Percentiles rank a stretch among this genome's conserved stretches.
Conservation (phyloP, 1,140 invertebrate genomes). For the Lordiphosa stackelbergi region DNA sequence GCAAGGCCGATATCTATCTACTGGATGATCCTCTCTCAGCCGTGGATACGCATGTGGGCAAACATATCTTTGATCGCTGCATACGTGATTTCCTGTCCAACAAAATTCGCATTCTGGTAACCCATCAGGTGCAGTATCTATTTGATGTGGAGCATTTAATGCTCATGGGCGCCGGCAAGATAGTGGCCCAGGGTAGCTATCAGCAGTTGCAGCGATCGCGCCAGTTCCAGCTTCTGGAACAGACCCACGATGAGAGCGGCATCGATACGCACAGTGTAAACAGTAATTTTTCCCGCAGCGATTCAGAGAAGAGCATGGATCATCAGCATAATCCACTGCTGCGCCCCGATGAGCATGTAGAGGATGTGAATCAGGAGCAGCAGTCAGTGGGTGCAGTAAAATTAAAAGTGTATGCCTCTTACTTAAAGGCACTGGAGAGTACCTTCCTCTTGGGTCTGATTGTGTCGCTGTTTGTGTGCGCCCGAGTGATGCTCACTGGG, state of each 20-base stretch:
- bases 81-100: conserved; percentile 84
- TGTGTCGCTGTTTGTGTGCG: conserved; percentile 80
- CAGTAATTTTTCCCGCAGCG: conserved; percentile 76
- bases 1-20: conserved; percentile 84
- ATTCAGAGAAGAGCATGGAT: conserved; percentile 75
- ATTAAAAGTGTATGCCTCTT: conserved; percentile 82
- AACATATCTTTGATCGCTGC: conserved; percentile 87
- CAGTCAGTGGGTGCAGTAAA: conserved; percentile 77
- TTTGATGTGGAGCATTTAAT: conserved; percentile 85
- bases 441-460: conserved; percentile 80
- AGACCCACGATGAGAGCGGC: conserved; percentile 69
- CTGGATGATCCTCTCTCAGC: conserved; percentile 90
- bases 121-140: conserved; percentile 93
- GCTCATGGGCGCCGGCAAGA: conserved; percentile 80
- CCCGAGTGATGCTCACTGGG: conserved; percentile 84
- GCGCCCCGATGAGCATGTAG: conserved; percentile 56
- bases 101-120: conserved; percentile 88
- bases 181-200: conserved; percentile 77
- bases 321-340: conserved; percentile 54
- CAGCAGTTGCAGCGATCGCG: conserved; percentile 77
- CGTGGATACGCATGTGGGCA: conserved; percentile 88
- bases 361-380: conserved; percentile 77
- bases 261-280: conserved; percentile 60
- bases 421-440: conserved; percentile 84
- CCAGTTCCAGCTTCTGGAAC: conserved; percentile 78